These are phyloP conservation scores for Embiotoca jacksoni DNA, from an alignment of 2,113 vertebrate species.

Conservation along the genomic window DNA sequence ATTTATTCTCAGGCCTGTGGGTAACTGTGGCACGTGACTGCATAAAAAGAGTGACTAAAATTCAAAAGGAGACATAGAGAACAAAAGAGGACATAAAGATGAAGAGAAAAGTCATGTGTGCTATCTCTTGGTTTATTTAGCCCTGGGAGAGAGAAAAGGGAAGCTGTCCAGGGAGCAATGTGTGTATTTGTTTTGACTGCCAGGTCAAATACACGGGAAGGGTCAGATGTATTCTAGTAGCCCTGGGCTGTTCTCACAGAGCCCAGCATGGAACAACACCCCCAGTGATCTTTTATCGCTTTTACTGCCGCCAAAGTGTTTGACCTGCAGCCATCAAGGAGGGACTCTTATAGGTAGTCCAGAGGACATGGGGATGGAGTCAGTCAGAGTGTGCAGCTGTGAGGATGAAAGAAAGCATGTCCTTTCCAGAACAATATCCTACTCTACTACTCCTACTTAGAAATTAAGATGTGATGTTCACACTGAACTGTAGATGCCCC, in stretches of 20 bases:
- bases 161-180: conserved; percentile 13
- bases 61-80: neutral
- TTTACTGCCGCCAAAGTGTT: conserved; percentile 35
- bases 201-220: conserved; percentile 52
- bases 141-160: conserved; percentile 8
- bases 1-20: neutral
- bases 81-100: conserved; percentile 1
- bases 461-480: conserved; percentile 2
- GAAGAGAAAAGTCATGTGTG: neutral
- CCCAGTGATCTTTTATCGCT: conserved; percentile 36
- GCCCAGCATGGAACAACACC: conserved; percentile 11
- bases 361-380: conserved; percentile 10
- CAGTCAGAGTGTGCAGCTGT: neutral
- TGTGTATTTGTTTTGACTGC: conserved; percentile 61
- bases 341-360: conserved; percentile 9
- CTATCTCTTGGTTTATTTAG: conserved; percentile 36
- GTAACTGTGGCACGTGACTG: neutral
- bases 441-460: neutral
- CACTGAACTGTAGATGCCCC: neutral
- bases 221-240: conserved; percentile 53
- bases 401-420: neutral
- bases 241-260: conserved; percentile 19
- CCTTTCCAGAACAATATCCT: conserved; percentile 1
- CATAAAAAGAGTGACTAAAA: neutral
- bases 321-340: conserved; percentile 37